Percentiles rank a stretch among this genome's conserved stretches.
These are phyloP conservation scores for Myotis planiceps DNA, from an alignment of 2,797 vertebrate genomes.

Conservation along the genomic window DNA sequence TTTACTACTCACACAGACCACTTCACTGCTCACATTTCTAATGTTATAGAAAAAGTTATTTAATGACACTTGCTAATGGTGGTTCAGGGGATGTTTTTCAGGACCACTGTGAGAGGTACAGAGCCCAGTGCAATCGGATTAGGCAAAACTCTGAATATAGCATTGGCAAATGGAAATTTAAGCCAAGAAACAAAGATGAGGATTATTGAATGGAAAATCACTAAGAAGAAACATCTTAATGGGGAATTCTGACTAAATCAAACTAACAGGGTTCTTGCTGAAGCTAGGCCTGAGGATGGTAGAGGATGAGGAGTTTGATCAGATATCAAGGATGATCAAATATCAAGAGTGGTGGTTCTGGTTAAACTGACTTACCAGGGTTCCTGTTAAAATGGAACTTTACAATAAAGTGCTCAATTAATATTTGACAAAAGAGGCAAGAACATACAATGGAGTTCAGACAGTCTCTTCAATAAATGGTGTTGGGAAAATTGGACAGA, in stretches of 20 bases:
- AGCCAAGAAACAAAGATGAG: background rate
- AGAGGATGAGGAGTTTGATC: background rate
- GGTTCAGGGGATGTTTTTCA: background rate
- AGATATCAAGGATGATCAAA: background rate
- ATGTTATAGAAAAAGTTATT: background rate
- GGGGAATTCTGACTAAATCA: background rate
- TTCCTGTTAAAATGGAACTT: background rate
- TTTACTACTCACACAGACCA: background rate
- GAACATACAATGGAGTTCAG: no score
- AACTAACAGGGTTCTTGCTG: background rate
- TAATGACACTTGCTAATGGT: background rate
- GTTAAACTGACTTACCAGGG: background rate
- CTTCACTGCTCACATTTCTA: background rate
- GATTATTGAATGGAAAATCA: background rate
- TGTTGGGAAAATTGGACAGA: no score
- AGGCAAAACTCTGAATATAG: background rate
- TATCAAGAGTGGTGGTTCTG: background rate
- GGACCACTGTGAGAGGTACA: background rate
- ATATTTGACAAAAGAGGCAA: no score
- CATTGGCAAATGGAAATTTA: background rate
- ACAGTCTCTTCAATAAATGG: no score
- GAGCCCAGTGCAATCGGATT: background rate
- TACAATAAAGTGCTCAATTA: background rate
- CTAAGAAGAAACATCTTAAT: background rate
- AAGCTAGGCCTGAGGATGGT: background rate